Percentiles rank a stretch among this genome's conserved stretches.
Evolutionary conservation across 2,888 invertebrate species (phyloP).

Genomic region (Priocnemis perturbator): DNA sequence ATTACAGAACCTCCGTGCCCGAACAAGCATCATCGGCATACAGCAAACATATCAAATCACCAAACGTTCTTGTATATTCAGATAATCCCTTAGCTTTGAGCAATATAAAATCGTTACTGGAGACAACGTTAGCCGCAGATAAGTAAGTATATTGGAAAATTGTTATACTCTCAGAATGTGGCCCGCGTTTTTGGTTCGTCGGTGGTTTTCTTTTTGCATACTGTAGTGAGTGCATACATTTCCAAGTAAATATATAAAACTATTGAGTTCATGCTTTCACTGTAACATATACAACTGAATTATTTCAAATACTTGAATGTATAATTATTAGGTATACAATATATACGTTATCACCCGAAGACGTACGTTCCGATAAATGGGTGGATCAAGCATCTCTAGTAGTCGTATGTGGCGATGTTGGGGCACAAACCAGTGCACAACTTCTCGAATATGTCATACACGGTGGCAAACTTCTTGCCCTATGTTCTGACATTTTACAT

Average conservation of each 20-base stretch:
- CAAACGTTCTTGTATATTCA: conserved; percentile 88
- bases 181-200: no score
- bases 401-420: conserved; percentile 87
- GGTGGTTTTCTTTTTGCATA: no score
- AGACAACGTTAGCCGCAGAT: conserved; percentile 82
- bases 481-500: conserved; percentile 88
- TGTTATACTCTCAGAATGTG: no score
- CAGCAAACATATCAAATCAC: conserved; percentile 79
- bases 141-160: conserved; percentile 82
- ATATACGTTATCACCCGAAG: conserved; percentile 73
- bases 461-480: conserved; percentile 86
- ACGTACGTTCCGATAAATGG: conserved; percentile 77
- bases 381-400: conserved; percentile 83
- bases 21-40: conserved; percentile 68
- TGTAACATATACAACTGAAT: background rate
- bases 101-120: conserved; percentile 83
- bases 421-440: conserved; percentile 80
- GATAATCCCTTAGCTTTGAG: conserved; percentile 86
- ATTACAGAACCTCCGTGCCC: conserved; percentile 54
- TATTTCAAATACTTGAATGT: background rate
- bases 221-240: no score
- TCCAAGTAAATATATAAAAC: no score
- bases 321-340: conserved; percentile 73
- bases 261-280: no score
- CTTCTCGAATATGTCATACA: conserved; percentile 84